Conservation (phyloP, 1,140 invertebrate genomes). For the Atopsyche davidsoni region DNA sequence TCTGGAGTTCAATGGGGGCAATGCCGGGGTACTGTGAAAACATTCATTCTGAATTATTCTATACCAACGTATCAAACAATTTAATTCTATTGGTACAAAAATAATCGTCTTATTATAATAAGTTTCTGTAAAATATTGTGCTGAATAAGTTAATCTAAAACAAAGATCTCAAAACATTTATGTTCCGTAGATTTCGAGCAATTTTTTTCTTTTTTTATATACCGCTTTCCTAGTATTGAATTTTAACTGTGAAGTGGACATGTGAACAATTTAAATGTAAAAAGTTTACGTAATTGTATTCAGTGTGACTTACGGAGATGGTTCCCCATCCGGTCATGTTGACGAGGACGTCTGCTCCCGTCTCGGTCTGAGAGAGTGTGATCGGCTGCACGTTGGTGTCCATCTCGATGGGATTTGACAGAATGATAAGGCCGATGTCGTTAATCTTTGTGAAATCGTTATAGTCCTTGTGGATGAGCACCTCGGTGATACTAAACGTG, state of each 20-base stretch:
- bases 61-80: background rate
- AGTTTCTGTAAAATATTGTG: too few species aligned
- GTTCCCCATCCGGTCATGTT: background rate
- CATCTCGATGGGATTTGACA: background rate
- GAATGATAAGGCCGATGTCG: background rate
- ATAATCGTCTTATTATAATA: too few species aligned
- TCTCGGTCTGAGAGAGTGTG: background rate
- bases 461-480: background rate
- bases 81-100: background rate
- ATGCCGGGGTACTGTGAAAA: constrained; percentile 8
- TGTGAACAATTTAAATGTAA: background rate
- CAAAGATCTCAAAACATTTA: background rate
- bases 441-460: background rate
- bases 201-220: background rate
- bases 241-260: background rate
- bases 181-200: background rate
- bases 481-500: background rate
- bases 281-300: background rate
- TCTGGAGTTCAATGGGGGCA: background rate
- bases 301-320: background rate
- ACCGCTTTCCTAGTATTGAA: background rate
- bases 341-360: background rate
- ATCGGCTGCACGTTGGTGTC: background rate
- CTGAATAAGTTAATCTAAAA: background rate
- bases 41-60: background rate